Base-by-base conservation (phyloP, 2,113 vertebrate species). In the Neoarius graeffei region DNA sequence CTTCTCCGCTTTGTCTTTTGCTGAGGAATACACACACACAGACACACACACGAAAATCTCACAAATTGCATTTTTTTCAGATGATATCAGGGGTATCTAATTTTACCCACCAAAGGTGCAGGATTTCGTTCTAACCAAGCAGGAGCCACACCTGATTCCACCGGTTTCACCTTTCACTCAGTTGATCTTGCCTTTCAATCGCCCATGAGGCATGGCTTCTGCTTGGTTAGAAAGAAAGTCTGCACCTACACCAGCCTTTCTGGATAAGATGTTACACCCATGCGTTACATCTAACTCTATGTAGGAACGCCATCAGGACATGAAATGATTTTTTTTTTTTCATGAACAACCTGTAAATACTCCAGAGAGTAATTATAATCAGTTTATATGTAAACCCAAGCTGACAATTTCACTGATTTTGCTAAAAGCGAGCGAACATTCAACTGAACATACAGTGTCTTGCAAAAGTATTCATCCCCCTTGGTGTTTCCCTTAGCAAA, bases 1-100 rank as follows among this genome's bases (percentile, higher is more conserved):
- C 96, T 99, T 99, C 94, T 99, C 98, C 48, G 97, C 98, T 91
- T 99, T 99, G 94, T 99, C 98, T 95, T 99, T 99, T 10, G 98
- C 98, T 99, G 94, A 89, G 54, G 81, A 89, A 91, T 69, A 94
- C 83, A 93, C 87, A 87, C 23, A 54, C 2, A 42, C 35, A 42
- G 15, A 66, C 5, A 87, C n/a, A 69, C 6, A 80, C 35, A 57
- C 20, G 5, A 42, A 81, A n/a, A 30, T 17, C 7, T 30, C 27
- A 25, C 57, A 62, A 52, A 11, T 6, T 13, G 20, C 10, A 77
- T 52, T 57, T 57, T 57, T 67, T 74, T 71, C 71, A 74, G 19
- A 48, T 76, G 7, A 79, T 3, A 27, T n/a, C 23, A 76, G 0
- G 73, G 20, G 42, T 35, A 27, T 20, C 27, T 7, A 81, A 81